These are phyloP conservation scores for Apeltes quadracus DNA, from an alignment of 2,113 vertebrate species.

Conservation along the genomic window DNA sequence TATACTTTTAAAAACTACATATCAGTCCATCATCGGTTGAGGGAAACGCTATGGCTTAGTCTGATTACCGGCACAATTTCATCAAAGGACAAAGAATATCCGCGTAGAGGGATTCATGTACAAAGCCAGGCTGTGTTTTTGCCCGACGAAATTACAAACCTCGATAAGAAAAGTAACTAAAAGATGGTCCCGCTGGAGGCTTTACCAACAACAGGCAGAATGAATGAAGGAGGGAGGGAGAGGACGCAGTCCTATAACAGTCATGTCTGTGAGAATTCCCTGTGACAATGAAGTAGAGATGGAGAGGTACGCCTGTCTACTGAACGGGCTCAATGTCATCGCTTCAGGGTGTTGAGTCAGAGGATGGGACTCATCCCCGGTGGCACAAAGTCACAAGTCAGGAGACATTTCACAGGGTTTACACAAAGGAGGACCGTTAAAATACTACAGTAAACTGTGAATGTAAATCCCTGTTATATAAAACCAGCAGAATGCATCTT, in stretches of 20 bases:
- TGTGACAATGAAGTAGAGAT: slow-evolving; percentile 13
- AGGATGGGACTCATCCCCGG: not conserved
- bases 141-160: slow-evolving; percentile 35
- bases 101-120: slow-evolving; percentile 31
- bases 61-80: slow-evolving; percentile 68
- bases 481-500: slow-evolving; percentile 33
- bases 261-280: slow-evolving; percentile 51
- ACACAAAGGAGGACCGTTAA: slow-evolving; percentile 36
- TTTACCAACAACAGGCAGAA: slow-evolving; percentile 30
- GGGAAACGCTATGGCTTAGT: slow-evolving; percentile 74
- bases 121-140: slow-evolving; percentile 46
- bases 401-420: slow-evolving; percentile 24
- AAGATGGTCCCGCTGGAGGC: slow-evolving; percentile 34
- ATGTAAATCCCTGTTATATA: slow-evolving; percentile 17
- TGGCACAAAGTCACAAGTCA: slow-evolving; percentile 11
- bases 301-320: slow-evolving; percentile 12
- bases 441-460: slow-evolving; percentile 54
- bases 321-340: not conserved
- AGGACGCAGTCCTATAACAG: slow-evolving; percentile 73
- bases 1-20: slow-evolving; percentile 59
- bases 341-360: slow-evolving; percentile 7
- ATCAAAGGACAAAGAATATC: slow-evolving; percentile 54
- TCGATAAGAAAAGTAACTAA: slow-evolving; percentile 3
- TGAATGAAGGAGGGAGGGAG: slow-evolving; percentile 36
- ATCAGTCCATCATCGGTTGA: slow-evolving; percentile 47